Percentiles rank a stretch among this genome's conserved stretches.
phyloP scores from a whole-genome alignment of 1,140 invertebrate genomes.

The Ptiloglossa arizonensis region DNA sequence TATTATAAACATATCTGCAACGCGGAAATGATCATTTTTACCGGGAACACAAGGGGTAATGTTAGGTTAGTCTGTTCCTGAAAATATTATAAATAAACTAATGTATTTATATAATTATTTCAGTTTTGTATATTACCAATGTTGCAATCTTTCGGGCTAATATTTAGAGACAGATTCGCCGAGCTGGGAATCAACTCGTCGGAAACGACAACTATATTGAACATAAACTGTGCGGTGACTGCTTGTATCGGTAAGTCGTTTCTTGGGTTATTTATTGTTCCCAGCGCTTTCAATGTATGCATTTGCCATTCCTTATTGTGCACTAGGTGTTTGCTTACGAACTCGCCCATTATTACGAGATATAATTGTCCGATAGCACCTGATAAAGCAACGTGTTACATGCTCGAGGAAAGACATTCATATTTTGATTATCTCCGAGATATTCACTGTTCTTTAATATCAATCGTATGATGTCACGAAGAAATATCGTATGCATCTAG shows the following conservation, averaged over 20 bases:
- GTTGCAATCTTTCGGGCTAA: slow-evolving; percentile 86
- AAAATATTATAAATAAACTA: not conserved
- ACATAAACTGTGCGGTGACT: slow-evolving; percentile 85
- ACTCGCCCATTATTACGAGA: not conserved
- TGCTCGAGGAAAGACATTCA: not conserved
- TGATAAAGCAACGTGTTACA: not conserved
- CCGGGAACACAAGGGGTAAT: too few relatives aligned
- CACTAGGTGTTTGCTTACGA: not conserved
- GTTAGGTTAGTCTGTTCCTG: too few relatives aligned
- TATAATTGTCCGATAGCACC: not conserved
- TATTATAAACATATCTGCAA: too few relatives aligned
- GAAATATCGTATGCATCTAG: too few relatives aligned
- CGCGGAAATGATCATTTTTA: too few relatives aligned
- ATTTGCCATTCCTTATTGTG: not conserved
- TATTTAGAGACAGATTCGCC: slow-evolving; percentile 84
- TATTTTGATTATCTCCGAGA: not conserved
- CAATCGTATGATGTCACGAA: not conserved
- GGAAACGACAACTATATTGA: slow-evolving; percentile 86
- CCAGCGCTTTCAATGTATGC: not conserved
- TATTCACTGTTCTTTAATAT: not conserved
- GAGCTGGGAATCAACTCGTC: slow-evolving; percentile 83
- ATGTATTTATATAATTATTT: slow-evolving; percentile 53
- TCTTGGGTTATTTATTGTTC: not conserved
- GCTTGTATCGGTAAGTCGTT: slow-evolving; percentile 83
- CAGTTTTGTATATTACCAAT: slow-evolving; percentile 85